phyloP scores from a whole-genome alignment of 2,113 vertebrate species.

The Onychostruthus taczanowskii region DNA sequence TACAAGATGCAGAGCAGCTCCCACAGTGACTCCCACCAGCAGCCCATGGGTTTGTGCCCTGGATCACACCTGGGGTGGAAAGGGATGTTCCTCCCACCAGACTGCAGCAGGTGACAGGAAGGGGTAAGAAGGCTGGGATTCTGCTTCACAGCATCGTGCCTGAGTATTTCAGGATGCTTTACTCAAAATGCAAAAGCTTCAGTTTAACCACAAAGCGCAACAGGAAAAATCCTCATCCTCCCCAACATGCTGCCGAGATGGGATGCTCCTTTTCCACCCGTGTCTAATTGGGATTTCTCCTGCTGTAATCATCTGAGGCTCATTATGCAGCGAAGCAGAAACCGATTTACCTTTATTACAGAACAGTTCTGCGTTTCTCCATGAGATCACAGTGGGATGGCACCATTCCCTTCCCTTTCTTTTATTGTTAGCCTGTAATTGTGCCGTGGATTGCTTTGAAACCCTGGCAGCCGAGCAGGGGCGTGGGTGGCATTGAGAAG shows the following conservation, averaged over 20 bases:
- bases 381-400: slow-evolving; percentile 14
- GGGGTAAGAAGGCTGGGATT: background rate
- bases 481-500: background rate
- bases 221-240: background rate
- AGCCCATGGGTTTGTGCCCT: background rate
- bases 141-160: background rate
- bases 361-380: background rate
- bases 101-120: background rate
- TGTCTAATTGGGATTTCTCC: slow-evolving; percentile 23
- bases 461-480: background rate
- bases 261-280: background rate
- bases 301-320: background rate
- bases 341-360: background rate
- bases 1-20: background rate
- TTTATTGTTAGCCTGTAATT: slow-evolving; percentile 18
- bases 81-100: background rate
- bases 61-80: background rate
- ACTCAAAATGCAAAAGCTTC: background rate
- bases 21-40: background rate
- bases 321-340: background rate
- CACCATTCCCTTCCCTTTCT: background rate
- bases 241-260: background rate
- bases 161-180: background rate
- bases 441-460: background rate
- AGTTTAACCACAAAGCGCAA: background rate